phyloP scores from a whole-genome alignment of 2,888 invertebrate genomes.

The Hypomecis atomaria region DNA sequence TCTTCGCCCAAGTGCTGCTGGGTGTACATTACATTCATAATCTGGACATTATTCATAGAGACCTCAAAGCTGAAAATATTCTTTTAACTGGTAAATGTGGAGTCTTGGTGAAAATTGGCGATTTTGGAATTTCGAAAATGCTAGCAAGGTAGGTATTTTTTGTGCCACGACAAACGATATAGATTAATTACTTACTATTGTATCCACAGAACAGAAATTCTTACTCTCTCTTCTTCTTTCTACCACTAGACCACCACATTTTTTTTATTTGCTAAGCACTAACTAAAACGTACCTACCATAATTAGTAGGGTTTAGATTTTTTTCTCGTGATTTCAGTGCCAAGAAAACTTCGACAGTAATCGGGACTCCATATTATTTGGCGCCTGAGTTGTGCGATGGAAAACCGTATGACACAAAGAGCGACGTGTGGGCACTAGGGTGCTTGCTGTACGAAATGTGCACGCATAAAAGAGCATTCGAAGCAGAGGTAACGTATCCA shows the following conservation, averaged over 20 bases:
- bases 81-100: slow-evolving; percentile 88
- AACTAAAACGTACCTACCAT: no score
- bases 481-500: slow-evolving; percentile 82
- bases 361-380: slow-evolving; percentile 93
- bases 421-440: slow-evolving; percentile 94
- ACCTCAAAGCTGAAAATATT: slow-evolving; percentile 94
- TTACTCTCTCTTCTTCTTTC: no score
- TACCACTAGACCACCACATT: no score
- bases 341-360: slow-evolving; percentile 86
- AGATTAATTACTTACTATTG: no score
- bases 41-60: slow-evolving; percentile 91
- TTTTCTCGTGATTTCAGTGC: slow-evolving; percentile 68
- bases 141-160: slow-evolving; percentile 81
- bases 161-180: no score
- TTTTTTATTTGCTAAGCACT: no score
- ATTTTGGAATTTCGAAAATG: slow-evolving; percentile 93
- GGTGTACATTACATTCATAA: slow-evolving; percentile 93
- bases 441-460: slow-evolving; percentile 93
- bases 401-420: slow-evolving; percentile 90
- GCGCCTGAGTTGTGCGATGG: slow-evolving; percentile 94
- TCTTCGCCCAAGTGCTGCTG: slow-evolving; percentile 89
- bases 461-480: slow-evolving; percentile 89
- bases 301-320: background rate
- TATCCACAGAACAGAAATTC: no score
- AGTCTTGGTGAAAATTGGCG: slow-evolving; percentile 91